Percentiles rank a stretch among this genome's conserved stretches.
Evolutionary conservation across 2,797 vertebrate species (phyloP).

Genomic region (Spinus olivaceus): DNA sequence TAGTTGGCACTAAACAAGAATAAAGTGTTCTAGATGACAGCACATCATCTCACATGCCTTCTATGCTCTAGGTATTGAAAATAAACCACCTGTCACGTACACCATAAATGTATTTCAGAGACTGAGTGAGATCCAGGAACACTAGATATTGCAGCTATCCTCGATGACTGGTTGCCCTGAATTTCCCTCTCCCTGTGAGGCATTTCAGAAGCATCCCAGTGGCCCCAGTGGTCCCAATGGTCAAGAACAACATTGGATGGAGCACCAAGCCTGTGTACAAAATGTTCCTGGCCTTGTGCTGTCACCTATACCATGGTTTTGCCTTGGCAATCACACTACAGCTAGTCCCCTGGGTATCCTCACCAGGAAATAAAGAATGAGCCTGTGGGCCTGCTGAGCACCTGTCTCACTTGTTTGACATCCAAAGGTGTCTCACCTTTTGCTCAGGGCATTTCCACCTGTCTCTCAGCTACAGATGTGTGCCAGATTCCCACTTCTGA

Average conservation of each 20-base stretch:
- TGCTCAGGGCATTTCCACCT: background rate
- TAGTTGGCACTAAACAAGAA: constrained; percentile 57
- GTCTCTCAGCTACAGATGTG: background rate
- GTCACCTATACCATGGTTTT: background rate
- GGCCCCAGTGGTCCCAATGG: background rate
- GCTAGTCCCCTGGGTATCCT: background rate
- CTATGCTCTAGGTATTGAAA: constrained; percentile 33
- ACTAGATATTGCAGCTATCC: background rate
- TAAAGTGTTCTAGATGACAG: constrained; percentile 64
- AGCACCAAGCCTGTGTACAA: background rate
- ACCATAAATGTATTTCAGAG: background rate
- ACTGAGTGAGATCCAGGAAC: constrained; percentile 12
- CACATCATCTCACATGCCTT: constrained; percentile 68
- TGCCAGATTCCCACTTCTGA: background rate
- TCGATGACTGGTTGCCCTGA: background rate
- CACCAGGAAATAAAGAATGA: background rate
- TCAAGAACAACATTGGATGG: background rate
- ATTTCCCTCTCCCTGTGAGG: background rate
- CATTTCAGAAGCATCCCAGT: background rate
- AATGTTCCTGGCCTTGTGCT: background rate
- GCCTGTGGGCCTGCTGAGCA: background rate
- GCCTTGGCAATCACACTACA: background rate
- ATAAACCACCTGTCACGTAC: constrained; percentile 34
- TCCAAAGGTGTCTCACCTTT: background rate
- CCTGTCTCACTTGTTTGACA: background rate